These are phyloP conservation scores for Petrocephalus sullivani DNA, from an alignment of 2,797 vertebrate species.

Conservation along the genomic window DNA sequence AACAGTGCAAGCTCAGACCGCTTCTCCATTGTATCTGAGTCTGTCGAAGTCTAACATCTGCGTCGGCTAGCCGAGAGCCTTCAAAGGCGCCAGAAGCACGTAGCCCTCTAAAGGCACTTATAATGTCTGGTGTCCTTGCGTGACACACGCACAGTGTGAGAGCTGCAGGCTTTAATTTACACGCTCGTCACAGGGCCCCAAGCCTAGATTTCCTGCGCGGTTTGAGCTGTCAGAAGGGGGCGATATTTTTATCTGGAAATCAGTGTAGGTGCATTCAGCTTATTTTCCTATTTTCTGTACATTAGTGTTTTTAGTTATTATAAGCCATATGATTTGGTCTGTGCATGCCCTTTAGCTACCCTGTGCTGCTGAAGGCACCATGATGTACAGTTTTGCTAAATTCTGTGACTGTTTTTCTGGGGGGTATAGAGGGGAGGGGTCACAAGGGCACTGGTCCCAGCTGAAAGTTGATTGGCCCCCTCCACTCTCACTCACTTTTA, in stretches of 20 bases:
- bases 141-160: not conserved
- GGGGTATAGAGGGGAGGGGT: not conserved
- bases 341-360: not conserved
- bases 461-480: not conserved
- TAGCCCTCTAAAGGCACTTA: not conserved
- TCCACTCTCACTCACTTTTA: not conserved
- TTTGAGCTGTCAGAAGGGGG: not conserved
- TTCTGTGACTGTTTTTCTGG: not conserved
- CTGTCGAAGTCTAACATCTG: not conserved
- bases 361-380: not conserved
- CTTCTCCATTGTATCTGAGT: not conserved
- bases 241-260: not conserved
- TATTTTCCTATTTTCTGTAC: not conserved
- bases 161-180: not conserved
- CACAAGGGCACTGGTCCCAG: not conserved
- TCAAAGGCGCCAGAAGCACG: not conserved
- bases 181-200: not conserved
- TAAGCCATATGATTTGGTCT: not conserved
- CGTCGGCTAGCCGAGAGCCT: not conserved
- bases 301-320: not conserved
- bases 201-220: not conserved
- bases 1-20: not conserved
- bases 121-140: not conserved
- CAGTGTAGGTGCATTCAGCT: not conserved
- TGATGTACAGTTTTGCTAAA: not conserved